phyloP scores from a whole-genome alignment of 2,888 invertebrate genomes.

The Eremobia ochroleuca region DNA sequence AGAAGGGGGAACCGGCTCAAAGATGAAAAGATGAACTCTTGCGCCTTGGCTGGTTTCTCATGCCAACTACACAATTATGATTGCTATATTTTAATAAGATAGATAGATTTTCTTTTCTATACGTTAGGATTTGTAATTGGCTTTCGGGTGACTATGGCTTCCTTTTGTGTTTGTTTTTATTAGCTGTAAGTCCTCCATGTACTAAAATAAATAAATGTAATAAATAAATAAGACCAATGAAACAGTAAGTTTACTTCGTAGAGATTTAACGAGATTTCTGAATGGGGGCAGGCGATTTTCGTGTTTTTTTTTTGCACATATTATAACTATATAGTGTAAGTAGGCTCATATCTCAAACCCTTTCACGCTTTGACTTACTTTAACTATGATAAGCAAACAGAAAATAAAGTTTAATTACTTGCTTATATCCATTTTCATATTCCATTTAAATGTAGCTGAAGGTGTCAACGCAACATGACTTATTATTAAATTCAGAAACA shows the following conservation, averaged over 20 bases:
- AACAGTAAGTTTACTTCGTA: not conserved
- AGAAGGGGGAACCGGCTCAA: no score
- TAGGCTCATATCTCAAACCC: not conserved
- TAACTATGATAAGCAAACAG: not conserved
- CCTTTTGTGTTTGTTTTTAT: no score
- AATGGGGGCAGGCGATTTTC: not conserved
- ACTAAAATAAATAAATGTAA: no score
- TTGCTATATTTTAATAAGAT: not conserved
- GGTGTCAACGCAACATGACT: conserved; percentile 1
- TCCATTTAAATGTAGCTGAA: not conserved
- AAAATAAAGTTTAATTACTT: not conserved
- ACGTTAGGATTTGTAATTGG: no score
- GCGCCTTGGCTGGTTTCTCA: not conserved
- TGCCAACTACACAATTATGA: not conserved
- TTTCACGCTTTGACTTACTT: not conserved
- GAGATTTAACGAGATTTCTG: not conserved
- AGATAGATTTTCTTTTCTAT: no score
- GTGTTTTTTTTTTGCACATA: conserved; percentile 1
- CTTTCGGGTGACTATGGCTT: no score
- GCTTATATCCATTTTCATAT: not conserved
- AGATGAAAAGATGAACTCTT: no score
- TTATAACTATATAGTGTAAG: not conserved
- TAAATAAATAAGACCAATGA: not conserved
- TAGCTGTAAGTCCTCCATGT: no score
- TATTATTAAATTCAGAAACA: not conserved